Conservation (phyloP, 35 echinoderm and acorn worm genomes). For the Ophiothrix spiculata region DNA sequence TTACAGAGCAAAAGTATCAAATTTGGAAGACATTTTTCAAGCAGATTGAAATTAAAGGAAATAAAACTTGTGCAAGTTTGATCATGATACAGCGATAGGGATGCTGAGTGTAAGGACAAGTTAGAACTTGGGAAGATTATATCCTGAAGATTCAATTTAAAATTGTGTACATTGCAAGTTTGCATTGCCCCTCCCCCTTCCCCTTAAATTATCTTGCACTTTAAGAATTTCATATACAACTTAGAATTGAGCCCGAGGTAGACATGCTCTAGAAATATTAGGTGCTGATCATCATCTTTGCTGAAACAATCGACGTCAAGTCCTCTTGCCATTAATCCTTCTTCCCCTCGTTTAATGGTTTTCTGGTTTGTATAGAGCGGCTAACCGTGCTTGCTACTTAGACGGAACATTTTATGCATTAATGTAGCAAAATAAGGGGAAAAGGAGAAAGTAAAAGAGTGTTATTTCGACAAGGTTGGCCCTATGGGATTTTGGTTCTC, state of each 20-base stretch:
- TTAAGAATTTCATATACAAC: neutral
- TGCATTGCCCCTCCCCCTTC: neutral
- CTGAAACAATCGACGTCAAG: neutral
- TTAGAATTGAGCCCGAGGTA: neutral
- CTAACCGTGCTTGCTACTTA: neutral
- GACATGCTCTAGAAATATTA: neutral
- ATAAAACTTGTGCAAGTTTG: no score
- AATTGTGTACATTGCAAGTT: neutral
- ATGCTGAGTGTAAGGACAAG: no score
- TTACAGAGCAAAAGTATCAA: no score
- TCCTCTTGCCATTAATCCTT: neutral
- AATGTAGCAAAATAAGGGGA: conserved; percentile 1
- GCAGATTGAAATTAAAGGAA: no score
- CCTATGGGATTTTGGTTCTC: neutral
- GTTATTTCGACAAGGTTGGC: conserved; percentile 7
- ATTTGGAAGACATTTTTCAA: no score
- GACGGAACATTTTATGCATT: neutral
- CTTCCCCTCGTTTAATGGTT: neutral
- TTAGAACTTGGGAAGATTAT: neutral
- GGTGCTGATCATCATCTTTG: neutral
- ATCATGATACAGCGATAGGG: no score
- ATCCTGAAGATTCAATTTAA: neutral
- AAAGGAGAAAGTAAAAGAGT: neutral
- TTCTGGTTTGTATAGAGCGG: neutral
- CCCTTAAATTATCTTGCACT: neutral